Evolutionary conservation across 1,140 invertebrate species (phyloP).

Genomic region (Drosophila neocordata): DNA sequence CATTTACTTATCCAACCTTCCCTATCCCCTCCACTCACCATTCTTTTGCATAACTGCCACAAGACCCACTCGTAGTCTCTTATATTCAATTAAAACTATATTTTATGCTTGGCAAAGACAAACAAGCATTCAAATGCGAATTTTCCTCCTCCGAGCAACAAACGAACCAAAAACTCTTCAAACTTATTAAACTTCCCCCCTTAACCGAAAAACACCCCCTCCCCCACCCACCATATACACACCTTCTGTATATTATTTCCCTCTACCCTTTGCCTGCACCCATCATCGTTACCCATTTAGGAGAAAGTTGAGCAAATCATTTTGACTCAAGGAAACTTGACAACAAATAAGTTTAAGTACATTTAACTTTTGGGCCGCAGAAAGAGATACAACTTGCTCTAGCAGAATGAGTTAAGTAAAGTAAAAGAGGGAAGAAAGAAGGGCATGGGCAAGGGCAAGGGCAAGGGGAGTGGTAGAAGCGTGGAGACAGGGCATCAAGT

Average conservation of each 20-base stretch:
- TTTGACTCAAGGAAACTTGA: slow-evolving; percentile 11
- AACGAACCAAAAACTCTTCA: slow-evolving; percentile 11
- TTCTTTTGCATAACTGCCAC: neutral
- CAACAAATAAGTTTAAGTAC: slow-evolving; percentile 10
- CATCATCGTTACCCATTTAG: neutral
- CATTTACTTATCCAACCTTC: neutral
- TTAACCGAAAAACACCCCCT: neutral
- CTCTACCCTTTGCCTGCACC: neutral
- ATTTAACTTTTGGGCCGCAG: slow-evolving; percentile 11
- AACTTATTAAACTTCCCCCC: slow-evolving; percentile 8
- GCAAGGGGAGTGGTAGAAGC: neutral
- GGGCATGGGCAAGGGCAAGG: neutral
- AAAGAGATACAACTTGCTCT: slow-evolving; percentile 5
- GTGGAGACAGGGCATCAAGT: neutral
- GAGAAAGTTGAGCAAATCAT: slow-evolving; percentile 10
- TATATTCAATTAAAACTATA: slow-evolving; percentile 11
- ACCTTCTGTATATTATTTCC: neutral
- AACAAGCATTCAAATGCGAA: slow-evolving; percentile 11
- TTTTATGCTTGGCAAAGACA: slow-evolving; percentile 11
- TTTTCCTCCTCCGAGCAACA: slow-evolving; percentile 6
- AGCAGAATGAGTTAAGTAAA: slow-evolving; percentile 5
- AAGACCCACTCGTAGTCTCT: neutral
- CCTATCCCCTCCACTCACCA: neutral
- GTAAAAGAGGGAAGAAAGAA: neutral
- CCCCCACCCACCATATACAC: neutral